Evolutionary conservation across 2,797 vertebrate genomes (phyloP).

Genomic region (Ficedula albicollis): DNA sequence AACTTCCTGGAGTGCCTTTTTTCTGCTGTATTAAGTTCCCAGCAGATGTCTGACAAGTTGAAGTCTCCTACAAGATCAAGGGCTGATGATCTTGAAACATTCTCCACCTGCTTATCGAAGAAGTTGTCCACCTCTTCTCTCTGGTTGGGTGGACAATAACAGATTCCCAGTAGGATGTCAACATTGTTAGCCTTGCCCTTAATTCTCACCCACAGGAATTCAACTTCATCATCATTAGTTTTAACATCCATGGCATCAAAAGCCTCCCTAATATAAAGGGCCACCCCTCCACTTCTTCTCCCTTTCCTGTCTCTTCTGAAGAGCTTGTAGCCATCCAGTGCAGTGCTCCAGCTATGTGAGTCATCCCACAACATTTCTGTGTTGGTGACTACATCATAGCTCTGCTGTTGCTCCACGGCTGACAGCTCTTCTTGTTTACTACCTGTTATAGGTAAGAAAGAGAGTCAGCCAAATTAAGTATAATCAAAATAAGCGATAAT

Average conservation of each 20-base stretch:
- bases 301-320: too few relatives aligned
- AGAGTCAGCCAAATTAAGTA: too few relatives aligned
- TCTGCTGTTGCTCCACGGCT: too few relatives aligned
- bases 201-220: neutral
- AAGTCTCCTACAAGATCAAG: neutral
- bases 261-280: too few relatives aligned
- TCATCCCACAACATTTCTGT: fast-evolving
- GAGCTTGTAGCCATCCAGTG: too few relatives aligned
- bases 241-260: too few relatives aligned
- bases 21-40: neutral
- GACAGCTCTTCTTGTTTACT: neutral
- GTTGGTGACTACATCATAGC: neutral
- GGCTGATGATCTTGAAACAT: neutral
- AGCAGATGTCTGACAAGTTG: neutral
- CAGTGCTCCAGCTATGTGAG: neutral
- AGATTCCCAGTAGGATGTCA: neutral
- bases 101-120: neutral
- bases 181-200: neutral
- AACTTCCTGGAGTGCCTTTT: neutral
- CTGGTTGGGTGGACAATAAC: too few relatives aligned
- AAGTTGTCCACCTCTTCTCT: neutral
- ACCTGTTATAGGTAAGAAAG: too few relatives aligned
- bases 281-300: too few relatives aligned
- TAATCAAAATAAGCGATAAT: too few relatives aligned
- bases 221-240: too few relatives aligned